Evolutionary conservation across 2,888 invertebrate species (phyloP).

Genomic region (Taenaris catops): DNA sequence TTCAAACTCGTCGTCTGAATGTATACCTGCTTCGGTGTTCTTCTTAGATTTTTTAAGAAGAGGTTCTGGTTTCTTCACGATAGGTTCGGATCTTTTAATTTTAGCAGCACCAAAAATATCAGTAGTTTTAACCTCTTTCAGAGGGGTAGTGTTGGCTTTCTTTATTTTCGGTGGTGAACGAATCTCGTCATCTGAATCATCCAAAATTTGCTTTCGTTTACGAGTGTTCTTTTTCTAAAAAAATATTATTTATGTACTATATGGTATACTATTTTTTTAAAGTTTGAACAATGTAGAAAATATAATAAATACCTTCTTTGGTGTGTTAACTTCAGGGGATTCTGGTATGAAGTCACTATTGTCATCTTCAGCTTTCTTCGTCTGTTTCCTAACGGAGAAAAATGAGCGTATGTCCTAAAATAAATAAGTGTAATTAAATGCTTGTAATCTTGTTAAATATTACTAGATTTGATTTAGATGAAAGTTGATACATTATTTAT

Average conservation of each 20-base stretch:
- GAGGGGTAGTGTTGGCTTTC: constrained; percentile 2
- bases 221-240: constrained; percentile 51
- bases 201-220: constrained; percentile 41
- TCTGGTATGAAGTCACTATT: constrained; percentile 78
- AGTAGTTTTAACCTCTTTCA: constrained; percentile 62
- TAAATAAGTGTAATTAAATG: too few species aligned
- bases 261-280: too few species aligned
- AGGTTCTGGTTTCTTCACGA: constrained; percentile 78
- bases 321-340: constrained; percentile 77
- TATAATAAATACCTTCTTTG: constrained; percentile 44
- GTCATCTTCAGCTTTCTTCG: constrained; percentile 41
- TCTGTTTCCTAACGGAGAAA: constrained; percentile 55
- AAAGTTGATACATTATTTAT: too few species aligned
- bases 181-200: constrained; percentile 61
- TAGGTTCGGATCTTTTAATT: constrained; percentile 78
- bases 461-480: too few species aligned
- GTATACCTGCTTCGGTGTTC: constrained; percentile 74
- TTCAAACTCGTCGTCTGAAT: constrained; percentile 85
- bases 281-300: too few species aligned
- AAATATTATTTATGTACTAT: neutral
- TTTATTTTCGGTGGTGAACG: constrained; percentile 36
- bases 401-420: constrained; percentile 83
- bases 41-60: constrained; percentile 62
- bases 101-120: constrained; percentile 83
- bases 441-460: too few species aligned